phyloP scores from a whole-genome alignment of 2,888 invertebrate genomes.

The Eurois occulta region DNA sequence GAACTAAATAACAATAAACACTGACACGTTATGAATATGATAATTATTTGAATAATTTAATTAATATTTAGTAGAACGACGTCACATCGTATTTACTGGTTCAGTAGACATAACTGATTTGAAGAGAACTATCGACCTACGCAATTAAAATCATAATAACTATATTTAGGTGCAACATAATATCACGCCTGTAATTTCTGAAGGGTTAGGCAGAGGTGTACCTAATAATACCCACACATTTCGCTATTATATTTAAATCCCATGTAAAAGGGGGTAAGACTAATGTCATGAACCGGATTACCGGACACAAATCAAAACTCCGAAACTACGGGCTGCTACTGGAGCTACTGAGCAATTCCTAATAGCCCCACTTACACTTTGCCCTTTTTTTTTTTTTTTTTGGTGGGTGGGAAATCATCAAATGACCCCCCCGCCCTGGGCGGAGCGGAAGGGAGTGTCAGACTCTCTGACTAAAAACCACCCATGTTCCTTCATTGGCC shows the following conservation, averaged over 20 bases:
- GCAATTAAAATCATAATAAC: neutral
- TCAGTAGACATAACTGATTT: constrained; percentile 13
- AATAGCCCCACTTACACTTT: neutral
- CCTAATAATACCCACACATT: neutral
- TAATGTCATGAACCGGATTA: neutral
- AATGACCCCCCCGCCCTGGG: too few relatives aligned
- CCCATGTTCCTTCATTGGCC: too few relatives aligned
- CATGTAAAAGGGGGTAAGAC: too few relatives aligned
- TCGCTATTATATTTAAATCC: too few relatives aligned
- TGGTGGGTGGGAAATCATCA: too few relatives aligned
- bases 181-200: neutral
- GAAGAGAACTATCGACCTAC: constrained; percentile 17
- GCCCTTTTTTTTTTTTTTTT: too few relatives aligned
- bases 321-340: neutral
- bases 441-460: too few relatives aligned
- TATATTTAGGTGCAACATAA: neutral
- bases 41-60: constrained; percentile 28
- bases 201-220: neutral
- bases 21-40: neutral
- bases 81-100: constrained; percentile 22
- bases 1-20: constrained; percentile 29
- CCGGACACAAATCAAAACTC: neutral
- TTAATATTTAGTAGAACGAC: constrained; percentile 21
- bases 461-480: too few relatives aligned
- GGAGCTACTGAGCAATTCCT: neutral